Evolutionary conservation across 2,888 invertebrate species (phyloP).

Genomic region (Muschampia plurimacula): DNA sequence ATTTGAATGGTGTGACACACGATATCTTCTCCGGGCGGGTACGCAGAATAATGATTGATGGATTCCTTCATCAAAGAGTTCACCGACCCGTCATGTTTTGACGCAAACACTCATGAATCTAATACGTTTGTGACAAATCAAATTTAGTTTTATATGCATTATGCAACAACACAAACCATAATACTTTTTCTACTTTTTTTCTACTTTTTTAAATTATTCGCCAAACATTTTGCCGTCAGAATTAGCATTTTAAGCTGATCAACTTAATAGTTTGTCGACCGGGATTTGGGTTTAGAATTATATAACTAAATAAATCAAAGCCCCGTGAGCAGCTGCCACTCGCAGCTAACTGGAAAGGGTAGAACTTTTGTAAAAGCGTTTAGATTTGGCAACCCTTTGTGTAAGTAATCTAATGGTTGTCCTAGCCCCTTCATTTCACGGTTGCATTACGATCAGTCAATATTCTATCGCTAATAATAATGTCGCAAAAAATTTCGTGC

Average conservation of each 20-base stretch:
- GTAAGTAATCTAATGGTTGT: constrained; percentile 66
- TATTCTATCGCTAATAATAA: constrained; percentile 34
- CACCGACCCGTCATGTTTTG: constrained; percentile 61
- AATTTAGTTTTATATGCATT: constrained; percentile 45
- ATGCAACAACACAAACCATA: constrained; percentile 21
- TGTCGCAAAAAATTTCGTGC: neutral
- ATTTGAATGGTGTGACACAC: constrained; percentile 64
- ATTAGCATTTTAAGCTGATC: constrained; percentile 70
- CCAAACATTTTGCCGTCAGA: constrained; percentile 30
- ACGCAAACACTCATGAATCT: constrained; percentile 60
- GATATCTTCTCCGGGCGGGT: constrained; percentile 63
- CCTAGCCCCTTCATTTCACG: constrained; percentile 61
- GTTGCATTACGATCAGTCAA: constrained; percentile 32
- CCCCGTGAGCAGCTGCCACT: constrained; percentile 69
- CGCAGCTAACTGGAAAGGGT: constrained; percentile 59
- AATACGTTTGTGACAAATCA: constrained; percentile 66
- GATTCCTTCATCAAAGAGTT: constrained; percentile 78
- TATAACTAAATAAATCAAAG: constrained; percentile 61
- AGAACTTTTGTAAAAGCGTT: constrained; percentile 66
- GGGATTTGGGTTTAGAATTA: constrained; percentile 70
- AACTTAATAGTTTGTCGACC: constrained; percentile 55
- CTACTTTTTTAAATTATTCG: constrained; percentile 11
- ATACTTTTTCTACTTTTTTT: constrained; percentile 9
- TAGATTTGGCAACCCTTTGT: constrained; percentile 80
- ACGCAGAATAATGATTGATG: constrained; percentile 75